Percentiles rank a stretch among this genome's conserved stretches.
Conservation (phyloP, 2,797 vertebrate species). For the Oryzias sinensis region DNA sequence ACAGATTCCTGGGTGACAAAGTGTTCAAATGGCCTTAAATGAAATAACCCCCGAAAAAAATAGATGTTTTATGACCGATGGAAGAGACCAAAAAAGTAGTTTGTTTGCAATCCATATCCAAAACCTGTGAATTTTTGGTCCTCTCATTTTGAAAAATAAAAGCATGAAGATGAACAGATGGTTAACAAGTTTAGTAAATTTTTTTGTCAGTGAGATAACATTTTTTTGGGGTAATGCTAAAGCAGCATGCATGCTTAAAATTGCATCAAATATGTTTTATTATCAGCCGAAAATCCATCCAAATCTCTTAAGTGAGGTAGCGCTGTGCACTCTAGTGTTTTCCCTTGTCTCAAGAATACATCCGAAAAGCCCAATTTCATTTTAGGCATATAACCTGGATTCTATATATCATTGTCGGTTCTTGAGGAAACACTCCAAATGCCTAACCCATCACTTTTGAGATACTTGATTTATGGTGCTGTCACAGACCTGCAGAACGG, state of each 20-base stretch:
- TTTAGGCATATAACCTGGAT: neutral
- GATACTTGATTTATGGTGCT: neutral
- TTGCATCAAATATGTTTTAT: too few relatives aligned
- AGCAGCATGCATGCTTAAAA: too few relatives aligned
- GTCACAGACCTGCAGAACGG: neutral
- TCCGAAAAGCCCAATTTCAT: neutral
- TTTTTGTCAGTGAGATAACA: too few relatives aligned
- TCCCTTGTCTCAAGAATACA: neutral
- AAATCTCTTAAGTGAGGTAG: too few relatives aligned
- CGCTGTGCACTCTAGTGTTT: neutral
- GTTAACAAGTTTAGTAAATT: too few relatives aligned
- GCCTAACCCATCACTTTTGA: neutral
- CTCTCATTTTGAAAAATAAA: too few relatives aligned
- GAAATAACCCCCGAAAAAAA: conserved; percentile 19
- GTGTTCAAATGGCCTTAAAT: conserved; percentile 43
- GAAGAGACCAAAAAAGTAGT: too few relatives aligned
- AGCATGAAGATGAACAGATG: too few relatives aligned
- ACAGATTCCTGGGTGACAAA: conserved; percentile 57
- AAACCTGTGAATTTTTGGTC: too few relatives aligned
- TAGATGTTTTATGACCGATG: conserved; percentile 1
- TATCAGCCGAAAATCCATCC: too few relatives aligned
- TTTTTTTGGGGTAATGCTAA: too few relatives aligned
- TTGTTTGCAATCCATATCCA: conserved; percentile 3
- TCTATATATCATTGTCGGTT: conserved; percentile 13
- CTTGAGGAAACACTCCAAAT: conserved; percentile 6